Percentiles rank a stretch among this genome's conserved stretches.
phyloP scores from a whole-genome alignment of 2,888 invertebrate species.

The Tetragnatha montana region DNA sequence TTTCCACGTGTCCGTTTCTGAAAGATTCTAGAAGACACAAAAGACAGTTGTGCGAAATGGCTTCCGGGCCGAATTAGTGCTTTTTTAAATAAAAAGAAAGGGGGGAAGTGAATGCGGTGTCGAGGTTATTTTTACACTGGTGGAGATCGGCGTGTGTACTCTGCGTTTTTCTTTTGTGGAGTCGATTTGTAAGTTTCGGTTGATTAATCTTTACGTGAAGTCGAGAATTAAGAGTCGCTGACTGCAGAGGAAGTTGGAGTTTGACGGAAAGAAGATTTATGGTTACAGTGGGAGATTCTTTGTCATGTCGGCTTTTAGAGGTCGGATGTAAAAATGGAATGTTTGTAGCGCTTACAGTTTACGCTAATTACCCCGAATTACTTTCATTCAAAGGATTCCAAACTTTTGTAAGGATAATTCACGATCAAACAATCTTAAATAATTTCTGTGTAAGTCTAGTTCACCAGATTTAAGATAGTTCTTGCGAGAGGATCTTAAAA shows the following conservation, averaged over 20 bases:
- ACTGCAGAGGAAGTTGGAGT: not conserved
- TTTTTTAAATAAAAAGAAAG: not conserved
- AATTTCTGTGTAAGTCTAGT: too few relatives aligned
- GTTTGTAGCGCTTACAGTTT: not conserved
- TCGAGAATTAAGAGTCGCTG: conserved; percentile 10
- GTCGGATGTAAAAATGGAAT: not conserved
- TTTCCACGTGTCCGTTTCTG: not conserved
- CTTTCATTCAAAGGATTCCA: too few relatives aligned
- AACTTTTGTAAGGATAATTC: too few relatives aligned
- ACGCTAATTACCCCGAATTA: too few relatives aligned
- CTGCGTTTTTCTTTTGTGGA: not conserved
- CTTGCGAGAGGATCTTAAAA: too few relatives aligned
- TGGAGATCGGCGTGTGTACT: conserved; percentile 1
- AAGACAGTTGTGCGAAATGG: not conserved
- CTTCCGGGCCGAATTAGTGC: not conserved
- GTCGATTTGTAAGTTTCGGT: not conserved
- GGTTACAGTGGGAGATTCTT: not conserved
- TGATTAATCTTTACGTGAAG: not conserved
- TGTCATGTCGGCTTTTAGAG: not conserved
- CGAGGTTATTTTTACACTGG: conserved; percentile 4
- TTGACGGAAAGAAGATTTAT: not conserved
- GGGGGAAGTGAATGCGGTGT: not conserved
- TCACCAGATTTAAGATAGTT: too few relatives aligned
- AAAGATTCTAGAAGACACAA: not conserved
- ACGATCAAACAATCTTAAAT: too few relatives aligned